phyloP scores from a whole-genome alignment of 2,797 vertebrate genomes.

The Rhinogobio ventralis region DNA sequence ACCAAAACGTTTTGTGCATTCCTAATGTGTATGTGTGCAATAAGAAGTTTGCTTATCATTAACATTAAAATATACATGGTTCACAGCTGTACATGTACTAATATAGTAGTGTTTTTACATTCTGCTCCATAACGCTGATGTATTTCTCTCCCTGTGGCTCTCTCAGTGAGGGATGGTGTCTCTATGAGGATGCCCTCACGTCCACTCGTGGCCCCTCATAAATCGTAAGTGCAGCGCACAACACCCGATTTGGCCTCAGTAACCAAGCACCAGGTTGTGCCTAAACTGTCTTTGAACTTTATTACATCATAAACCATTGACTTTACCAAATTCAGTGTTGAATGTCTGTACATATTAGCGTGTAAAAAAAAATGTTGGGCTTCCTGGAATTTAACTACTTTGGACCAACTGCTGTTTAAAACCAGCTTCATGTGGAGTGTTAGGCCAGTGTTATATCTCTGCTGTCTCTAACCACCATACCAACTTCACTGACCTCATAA shows the following conservation, averaged over 20 bases:
- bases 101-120: slow-evolving; percentile 30
- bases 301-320: slow-evolving; percentile 36
- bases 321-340: slow-evolving; percentile 37
- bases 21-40: neutral
- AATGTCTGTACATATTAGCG: slow-evolving; percentile 17
- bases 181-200: slow-evolving; percentile 73
- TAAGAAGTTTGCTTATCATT: neutral
- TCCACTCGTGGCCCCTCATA: slow-evolving; percentile 80
- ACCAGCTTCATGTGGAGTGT: slow-evolving; percentile 28
- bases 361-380: neutral
- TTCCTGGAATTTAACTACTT: slow-evolving; percentile 49
- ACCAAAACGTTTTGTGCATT: neutral
- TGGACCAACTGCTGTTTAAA: slow-evolving; percentile 49
- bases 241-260: slow-evolving; percentile 65
- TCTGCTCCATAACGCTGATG: slow-evolving; percentile 30
- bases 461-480: slow-evolving; percentile 22
- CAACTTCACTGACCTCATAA: slow-evolving; percentile 54
- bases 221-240: slow-evolving; percentile 80
- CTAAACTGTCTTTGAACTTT: slow-evolving; percentile 47
- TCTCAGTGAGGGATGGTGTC: slow-evolving; percentile 70
- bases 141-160: slow-evolving; percentile 44
- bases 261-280: slow-evolving; percentile 56
- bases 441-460: slow-evolving; percentile 30
- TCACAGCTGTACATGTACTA: neutral
- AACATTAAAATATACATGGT: neutral